Evolutionary conservation across 2,797 vertebrate species (phyloP), one percentile per base, ranked within the genome.

Genomic region (Mallotus villosus): DNA sequence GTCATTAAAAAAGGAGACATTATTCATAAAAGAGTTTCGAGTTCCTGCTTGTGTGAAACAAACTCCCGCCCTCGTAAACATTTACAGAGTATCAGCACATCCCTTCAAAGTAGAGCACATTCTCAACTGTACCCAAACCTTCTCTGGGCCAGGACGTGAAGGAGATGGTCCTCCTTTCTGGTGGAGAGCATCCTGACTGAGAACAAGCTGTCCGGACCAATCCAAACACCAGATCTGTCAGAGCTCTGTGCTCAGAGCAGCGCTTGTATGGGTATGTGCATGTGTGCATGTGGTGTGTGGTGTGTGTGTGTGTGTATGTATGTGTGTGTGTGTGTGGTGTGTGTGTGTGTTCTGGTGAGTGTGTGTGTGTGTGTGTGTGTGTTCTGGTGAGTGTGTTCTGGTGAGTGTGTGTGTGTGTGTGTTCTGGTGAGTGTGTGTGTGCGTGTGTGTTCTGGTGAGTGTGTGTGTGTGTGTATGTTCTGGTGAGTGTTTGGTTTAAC

Each of bases 281-380:
- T 32, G 25, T n/a, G 25, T 37, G n/a, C 19, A 6, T 37, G 32
- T 63, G 37, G 7, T 34, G 5, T 34, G 32, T 3, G 5, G 32
- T 34, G 32, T 5, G 37, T 41, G 37, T 41, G 37, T 41, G 9
- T 41, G 37, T 41, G 9, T 61, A 14, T 65, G 57, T 19, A n/a
- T n/a, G n/a, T n/a, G n/a, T n/a, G n/a, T n/a, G n/a, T n/a, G n/a
- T n/a, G n/a, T n/a, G n/a, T n/a, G n/a, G 67, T 67, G 55, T n/a
- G 57, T 37, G 57, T 60, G 58, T 53, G 6, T 34, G 32, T 34
- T 25, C 58, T 32, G 34, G 67, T 29, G 27, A 16, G 27, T 41
- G 37, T 16, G n/a, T n/a, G n/a, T 65, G 57, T 19, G 67, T 67
- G 55, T n/a, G 57, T 37, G 57, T 60, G 58, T 53, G 6, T 34